Percentiles rank a stretch among this genome's conserved stretches.
Evolutionary conservation across 2,797 vertebrate species (phyloP).

Genomic region (Anniella stebbinsi): DNA sequence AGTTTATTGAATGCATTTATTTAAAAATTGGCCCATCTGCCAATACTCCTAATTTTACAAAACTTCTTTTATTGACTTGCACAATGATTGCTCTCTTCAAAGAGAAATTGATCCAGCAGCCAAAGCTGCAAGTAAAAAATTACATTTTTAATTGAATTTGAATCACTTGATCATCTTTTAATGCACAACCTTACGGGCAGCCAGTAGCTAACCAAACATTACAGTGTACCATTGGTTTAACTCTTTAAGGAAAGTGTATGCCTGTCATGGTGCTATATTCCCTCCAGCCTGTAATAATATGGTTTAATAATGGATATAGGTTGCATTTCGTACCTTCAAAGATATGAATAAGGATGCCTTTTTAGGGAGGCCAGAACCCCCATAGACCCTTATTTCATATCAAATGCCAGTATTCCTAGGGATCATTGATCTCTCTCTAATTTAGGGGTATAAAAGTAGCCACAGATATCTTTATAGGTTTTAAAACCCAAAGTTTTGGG

Average conservation of each 20-base stretch:
- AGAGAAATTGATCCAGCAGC: slow-evolving; percentile 45
- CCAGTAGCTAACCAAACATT: background rate
- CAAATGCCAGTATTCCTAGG: background rate
- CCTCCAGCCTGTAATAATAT: background rate
- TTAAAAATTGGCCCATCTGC: slow-evolving; percentile 41
- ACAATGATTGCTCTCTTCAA: slow-evolving; percentile 33
- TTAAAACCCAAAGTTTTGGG: background rate
- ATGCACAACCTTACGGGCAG: slow-evolving; percentile 13
- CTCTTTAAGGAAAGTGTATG: background rate
- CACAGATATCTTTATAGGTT: background rate
- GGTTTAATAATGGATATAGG: background rate
- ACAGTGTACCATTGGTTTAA: background rate
- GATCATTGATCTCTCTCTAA: background rate
- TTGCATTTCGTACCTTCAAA: background rate
- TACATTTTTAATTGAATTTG: slow-evolving; percentile 26
- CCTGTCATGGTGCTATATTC: background rate
- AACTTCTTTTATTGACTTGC: slow-evolving; percentile 34
- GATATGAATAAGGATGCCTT: background rate
- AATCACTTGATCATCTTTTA: background rate
- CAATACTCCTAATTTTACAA: slow-evolving; percentile 46
- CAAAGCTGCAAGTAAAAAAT: slow-evolving; percentile 23
- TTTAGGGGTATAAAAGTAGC: background rate
- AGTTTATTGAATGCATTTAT: slow-evolving; percentile 31
- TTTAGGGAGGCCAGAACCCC: background rate
- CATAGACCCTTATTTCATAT: background rate